Conservation (phyloP, 2,888 invertebrate genomes). For the Cryptosula pallasiana region DNA sequence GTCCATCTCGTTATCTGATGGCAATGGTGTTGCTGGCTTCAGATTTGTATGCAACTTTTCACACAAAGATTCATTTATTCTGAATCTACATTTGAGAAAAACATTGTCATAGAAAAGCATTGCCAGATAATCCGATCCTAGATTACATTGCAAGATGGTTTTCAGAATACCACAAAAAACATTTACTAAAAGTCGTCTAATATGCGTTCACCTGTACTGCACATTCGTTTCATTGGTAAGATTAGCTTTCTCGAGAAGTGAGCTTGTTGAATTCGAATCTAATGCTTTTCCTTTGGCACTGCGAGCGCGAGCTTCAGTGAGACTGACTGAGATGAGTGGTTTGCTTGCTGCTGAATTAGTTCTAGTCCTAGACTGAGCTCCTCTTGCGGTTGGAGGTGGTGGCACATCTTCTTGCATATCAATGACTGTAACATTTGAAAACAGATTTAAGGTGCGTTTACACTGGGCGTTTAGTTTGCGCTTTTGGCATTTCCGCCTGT, state of each 20-base stretch:
- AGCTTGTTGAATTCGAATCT: neutral
- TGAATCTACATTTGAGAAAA: neutral
- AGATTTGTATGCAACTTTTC: neutral
- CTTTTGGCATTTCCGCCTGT: no score
- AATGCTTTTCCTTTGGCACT: neutral
- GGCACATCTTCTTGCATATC: neutral
- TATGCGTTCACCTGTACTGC: slow-evolving; percentile 18
- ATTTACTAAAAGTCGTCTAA: no score
- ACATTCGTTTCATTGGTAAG: slow-evolving; percentile 16
- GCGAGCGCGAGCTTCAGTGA: neutral
- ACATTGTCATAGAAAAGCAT: no score
- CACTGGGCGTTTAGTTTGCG: no score
- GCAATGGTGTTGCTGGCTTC: neutral
- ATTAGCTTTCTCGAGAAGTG: slow-evolving; percentile 19
- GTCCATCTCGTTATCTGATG: neutral
- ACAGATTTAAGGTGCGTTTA: no score
- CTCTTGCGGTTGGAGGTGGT: neutral
- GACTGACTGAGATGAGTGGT: slow-evolving; percentile 14
- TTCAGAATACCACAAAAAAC: no score
- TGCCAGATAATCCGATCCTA: no score
- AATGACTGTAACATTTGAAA: neutral
- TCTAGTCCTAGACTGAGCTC: neutral
- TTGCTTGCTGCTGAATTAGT: neutral
- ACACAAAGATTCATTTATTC: slow-evolving; percentile 12
- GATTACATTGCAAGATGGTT: no score